A percentile compares a stretch with the other conserved stretches of the same genome.
phyloP scores from a whole-genome alignment of 2,888 invertebrate genomes.

The Chrysolina oricalcia region DNA sequence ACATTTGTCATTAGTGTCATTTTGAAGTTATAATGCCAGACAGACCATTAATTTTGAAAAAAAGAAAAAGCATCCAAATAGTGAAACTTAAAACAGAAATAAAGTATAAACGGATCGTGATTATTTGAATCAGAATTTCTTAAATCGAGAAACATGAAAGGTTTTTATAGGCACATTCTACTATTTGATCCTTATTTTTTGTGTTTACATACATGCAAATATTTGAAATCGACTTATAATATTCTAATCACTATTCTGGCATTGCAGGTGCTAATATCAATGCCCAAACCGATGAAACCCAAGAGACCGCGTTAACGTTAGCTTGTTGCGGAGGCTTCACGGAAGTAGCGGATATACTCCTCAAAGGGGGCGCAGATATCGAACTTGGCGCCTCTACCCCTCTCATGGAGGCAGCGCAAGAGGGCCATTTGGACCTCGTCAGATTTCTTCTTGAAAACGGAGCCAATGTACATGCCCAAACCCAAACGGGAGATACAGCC shows the following conservation, averaged over 20 bases:
- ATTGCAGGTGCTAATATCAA: constrained; percentile 87
- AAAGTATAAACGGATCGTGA: not conserved
- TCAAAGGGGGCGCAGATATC: constrained; percentile 95
- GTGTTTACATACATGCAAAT: not conserved
- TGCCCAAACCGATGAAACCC: constrained; percentile 98
- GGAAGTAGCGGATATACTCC: constrained; percentile 95
- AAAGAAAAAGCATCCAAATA: not conserved
- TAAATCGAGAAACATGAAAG: constrained; percentile 6
- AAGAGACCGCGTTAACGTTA: constrained; percentile 95
- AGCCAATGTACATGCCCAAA: constrained; percentile 94
- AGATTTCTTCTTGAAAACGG: constrained; percentile 85
- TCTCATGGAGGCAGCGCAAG: constrained; percentile 98
- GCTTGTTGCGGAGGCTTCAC: constrained; percentile 97
- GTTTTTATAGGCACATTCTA: constrained; percentile 6
- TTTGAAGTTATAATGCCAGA: constrained; percentile 5
- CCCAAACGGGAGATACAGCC: constrained; percentile 81
- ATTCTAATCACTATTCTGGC: not conserved
- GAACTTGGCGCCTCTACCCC: constrained; percentile 97
- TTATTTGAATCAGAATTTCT: not conserved
- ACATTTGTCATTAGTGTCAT: constrained; percentile 15
- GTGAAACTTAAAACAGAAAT: not conserved
- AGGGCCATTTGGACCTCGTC: constrained; percentile 81
- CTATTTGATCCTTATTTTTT: not conserved
- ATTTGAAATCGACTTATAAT: not conserved
- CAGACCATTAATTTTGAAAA: constrained; percentile 4